Percentiles rank a stretch among this genome's conserved stretches.
These are phyloP conservation scores for Aricia artaxerxes DNA, from an alignment of 2,888 invertebrate genomes.

Conservation along the genomic window DNA sequence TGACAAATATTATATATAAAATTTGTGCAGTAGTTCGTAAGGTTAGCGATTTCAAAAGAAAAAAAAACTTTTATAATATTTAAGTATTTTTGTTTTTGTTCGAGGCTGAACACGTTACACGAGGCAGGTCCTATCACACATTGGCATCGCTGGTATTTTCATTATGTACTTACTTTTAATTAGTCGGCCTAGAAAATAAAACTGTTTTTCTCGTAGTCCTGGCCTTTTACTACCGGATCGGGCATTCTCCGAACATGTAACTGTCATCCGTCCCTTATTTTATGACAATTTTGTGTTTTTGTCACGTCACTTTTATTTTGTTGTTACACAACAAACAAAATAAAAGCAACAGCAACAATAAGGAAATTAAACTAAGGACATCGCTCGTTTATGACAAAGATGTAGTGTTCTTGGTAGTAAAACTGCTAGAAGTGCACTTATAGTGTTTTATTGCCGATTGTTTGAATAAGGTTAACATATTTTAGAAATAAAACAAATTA, in stretches of 20 bases:
- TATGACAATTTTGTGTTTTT: conserved; percentile 5
- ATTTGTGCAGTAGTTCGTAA: too few species aligned
- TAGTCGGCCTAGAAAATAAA: neutral
- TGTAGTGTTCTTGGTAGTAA: neutral
- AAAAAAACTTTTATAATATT: too few species aligned
- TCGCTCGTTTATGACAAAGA: neutral
- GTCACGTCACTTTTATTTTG: neutral
- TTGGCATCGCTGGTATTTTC: neutral
- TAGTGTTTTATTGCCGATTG: neutral
- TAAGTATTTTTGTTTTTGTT: neutral
- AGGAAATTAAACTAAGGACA: neutral
- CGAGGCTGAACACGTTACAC: neutral
- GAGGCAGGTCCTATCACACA: neutral
- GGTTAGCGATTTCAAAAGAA: too few species aligned
- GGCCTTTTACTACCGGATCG: neutral
- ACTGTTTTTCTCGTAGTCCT: neutral
- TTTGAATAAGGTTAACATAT: neutral
- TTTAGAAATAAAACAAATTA: neutral
- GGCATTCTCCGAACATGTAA: neutral
- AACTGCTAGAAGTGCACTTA: neutral
- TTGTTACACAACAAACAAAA: too few species aligned
- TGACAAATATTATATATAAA: too few species aligned
- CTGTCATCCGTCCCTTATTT: neutral
- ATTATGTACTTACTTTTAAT: neutral
- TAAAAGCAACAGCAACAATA: conserved; percentile 11